Base-by-base conservation (phyloP, 2,797 vertebrate species). In the Antennarius maculatus region DNA sequence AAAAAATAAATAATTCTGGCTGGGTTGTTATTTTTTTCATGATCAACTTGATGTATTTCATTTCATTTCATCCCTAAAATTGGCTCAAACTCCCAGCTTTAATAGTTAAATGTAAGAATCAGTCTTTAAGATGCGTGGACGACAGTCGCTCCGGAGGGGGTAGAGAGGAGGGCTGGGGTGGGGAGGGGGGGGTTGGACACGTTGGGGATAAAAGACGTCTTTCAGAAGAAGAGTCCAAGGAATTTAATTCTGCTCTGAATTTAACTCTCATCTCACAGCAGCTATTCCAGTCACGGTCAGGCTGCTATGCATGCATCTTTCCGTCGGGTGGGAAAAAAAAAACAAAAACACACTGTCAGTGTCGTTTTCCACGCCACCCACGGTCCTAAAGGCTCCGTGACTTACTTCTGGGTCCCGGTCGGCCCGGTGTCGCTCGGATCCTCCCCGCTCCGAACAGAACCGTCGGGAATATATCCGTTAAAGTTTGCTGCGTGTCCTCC, bases 261-360 rank as follows among this genome's bases (percentile, higher is more conserved):
- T 76, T 1, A 71, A 69, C 82, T 66, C 66, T 53, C 76, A 65
- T 80, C 69, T 62, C 68, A 14, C 71, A 16, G 46, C 77, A 84
- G 42, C 87, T 84, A 92, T 92, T 92, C 91, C 78, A 50, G 87
- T 91, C 90, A 92, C 91, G 91, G 87, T 72, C 48, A 1, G 52
- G 64, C 82, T 78, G 69, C 81, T 56, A 27, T 75, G 83, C 83
- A 54, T 77, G 73, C 86, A 84, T 89, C 88, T 84, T 71, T 68
- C 75, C 76, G 70, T 68, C 66, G 75, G 52, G 65, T 18, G 55
- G 65, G 28, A 56, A 18, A 17, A 12, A 13, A 34, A 14, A 55
- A 9, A 15, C 52, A 45, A 56, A 52, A 66, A 56, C 39, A 31
- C 4, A 5, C 72, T 75, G 84, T 84, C 83, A 80, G 54, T 83